Percentiles rank a stretch among this genome's conserved stretches.
These are phyloP conservation scores for Chrysotoxum bicinctum DNA, from an alignment of 2,888 invertebrate species.

Conservation along the genomic window DNA sequence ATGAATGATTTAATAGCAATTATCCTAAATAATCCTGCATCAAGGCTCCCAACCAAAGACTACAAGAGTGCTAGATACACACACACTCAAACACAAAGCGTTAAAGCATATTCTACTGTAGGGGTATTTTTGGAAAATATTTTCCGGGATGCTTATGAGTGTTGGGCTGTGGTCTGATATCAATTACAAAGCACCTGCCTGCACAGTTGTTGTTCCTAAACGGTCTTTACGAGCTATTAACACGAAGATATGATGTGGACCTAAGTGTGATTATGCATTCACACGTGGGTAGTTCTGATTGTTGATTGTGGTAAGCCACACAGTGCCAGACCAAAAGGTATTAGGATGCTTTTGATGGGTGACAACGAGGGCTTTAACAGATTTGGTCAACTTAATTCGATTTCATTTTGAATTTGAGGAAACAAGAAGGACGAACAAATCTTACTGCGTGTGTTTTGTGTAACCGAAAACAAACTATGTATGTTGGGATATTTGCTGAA, in stretches of 20 bases:
- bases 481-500: no score
- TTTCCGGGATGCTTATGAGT: background rate
- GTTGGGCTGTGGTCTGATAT: background rate
- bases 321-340: background rate
- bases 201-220: constrained; percentile 7
- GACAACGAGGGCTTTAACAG: constrained; percentile 12
- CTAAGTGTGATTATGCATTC: constrained; percentile 8
- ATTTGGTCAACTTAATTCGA: constrained; percentile 28
- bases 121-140: constrained; percentile 13
- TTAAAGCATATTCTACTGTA: background rate
- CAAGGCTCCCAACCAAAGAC: background rate
- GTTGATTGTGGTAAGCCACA: constrained; percentile 1
- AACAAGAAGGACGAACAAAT: background rate
- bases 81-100: background rate
- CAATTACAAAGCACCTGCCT: constrained; percentile 12
- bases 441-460: background rate
- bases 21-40: constrained; percentile 25
- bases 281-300: constrained; percentile 12
- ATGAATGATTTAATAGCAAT: constrained; percentile 26
- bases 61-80: background rate
- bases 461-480: background rate
- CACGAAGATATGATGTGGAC: background rate
- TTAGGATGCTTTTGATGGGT: constrained; percentile 6
- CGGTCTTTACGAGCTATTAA: constrained; percentile 30
- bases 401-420: constrained; percentile 7